Evolutionary conservation across 2,797 vertebrate genomes (phyloP).

Genomic region (Anabas testudineus): DNA sequence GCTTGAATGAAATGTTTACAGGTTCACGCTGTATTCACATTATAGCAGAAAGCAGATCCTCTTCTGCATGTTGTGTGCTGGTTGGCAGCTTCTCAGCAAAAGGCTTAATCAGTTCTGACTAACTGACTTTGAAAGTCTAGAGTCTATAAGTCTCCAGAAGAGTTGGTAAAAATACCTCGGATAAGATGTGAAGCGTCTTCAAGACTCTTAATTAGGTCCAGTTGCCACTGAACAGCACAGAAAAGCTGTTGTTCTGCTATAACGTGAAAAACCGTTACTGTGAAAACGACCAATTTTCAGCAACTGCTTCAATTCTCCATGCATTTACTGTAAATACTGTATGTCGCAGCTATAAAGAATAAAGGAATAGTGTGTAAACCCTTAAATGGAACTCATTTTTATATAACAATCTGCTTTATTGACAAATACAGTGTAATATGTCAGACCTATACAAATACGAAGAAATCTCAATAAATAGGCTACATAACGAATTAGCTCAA

Average conservation of each 20-base stretch:
- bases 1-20: too few relatives aligned
- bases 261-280: neutral
- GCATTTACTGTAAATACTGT: constrained; percentile 25
- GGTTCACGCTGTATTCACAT: too few relatives aligned
- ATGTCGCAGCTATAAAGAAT: neutral
- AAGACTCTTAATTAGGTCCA: too few relatives aligned
- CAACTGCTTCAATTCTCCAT: neutral
- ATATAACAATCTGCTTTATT: constrained; percentile 48
- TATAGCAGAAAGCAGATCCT: too few relatives aligned
- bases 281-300: constrained; percentile 25
- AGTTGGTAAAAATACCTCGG: too few relatives aligned
- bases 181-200: too few relatives aligned
- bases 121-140: too few relatives aligned
- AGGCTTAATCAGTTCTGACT: too few relatives aligned
- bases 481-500: neutral
- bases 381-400: neutral
- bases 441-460: constrained; percentile 20
- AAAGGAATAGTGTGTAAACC: constrained; percentile 17
- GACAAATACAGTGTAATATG: constrained; percentile 1
- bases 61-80: too few relatives aligned
- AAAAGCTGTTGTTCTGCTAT: neutral
- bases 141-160: too few relatives aligned
- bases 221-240: too few relatives aligned
- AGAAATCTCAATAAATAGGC: constrained; percentile 20
- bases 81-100: too few relatives aligned